phyloP scores from a whole-genome alignment of 1,140 invertebrate genomes.

The Tenebrio molitor region DNA sequence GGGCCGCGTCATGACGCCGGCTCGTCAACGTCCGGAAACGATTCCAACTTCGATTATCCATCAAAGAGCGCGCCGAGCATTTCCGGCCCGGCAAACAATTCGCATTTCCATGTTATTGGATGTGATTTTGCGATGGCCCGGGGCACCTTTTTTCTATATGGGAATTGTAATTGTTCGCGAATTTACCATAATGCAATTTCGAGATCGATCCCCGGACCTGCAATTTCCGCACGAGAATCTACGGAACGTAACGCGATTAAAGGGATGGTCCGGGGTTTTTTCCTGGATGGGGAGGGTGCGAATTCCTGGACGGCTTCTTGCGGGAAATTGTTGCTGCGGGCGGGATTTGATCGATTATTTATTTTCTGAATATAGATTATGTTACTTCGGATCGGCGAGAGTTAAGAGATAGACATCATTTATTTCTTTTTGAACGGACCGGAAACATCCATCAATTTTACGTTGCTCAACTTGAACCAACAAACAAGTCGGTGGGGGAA shows the following conservation, averaged over 20 bases:
- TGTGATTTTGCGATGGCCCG: conserved; percentile 31
- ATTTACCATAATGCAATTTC: conserved; percentile 31
- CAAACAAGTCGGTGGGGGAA: conserved; percentile 28
- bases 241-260: conserved; percentile 2
- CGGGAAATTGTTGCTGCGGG: conserved; percentile 24
- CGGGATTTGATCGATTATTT: conserved; percentile 39
- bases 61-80: conserved; percentile 38
- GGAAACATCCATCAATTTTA: conserved; percentile 42
- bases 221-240: conserved; percentile 4
- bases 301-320: background rate
- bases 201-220: background rate
- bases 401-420: conserved; percentile 43
- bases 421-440: conserved; percentile 25
- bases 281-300: background rate
- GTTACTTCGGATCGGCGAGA: conserved; percentile 30
- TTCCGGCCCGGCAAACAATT: conserved; percentile 45
- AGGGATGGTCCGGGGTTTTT: background rate
- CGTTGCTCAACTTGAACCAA: background rate
- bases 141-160: conserved; percentile 35
- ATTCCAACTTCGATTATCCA: conserved; percentile 48
- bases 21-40: conserved; percentile 35
- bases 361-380: conserved; percentile 46
- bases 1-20: too few species aligned
- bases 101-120: conserved; percentile 52
- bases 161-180: conserved; percentile 42